Evolutionary conservation across 2,797 vertebrate species (phyloP).

Genomic region (Tenualosa ilisha): DNA sequence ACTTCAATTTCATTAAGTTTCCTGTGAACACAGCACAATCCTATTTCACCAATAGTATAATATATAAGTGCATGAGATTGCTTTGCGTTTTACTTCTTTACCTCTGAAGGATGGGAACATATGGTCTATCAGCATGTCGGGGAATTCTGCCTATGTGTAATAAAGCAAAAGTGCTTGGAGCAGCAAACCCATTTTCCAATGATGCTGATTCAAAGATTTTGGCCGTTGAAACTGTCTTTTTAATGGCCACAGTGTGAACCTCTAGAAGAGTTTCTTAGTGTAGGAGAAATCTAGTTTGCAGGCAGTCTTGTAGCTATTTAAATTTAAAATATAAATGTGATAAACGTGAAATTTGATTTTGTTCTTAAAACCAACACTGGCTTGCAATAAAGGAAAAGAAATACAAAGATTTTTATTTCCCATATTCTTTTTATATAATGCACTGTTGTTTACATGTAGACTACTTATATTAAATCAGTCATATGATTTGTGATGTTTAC

Average conservation of each 20-base stretch:
- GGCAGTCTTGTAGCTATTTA: background rate
- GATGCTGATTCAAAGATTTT: conserved; percentile 34
- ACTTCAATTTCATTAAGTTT: background rate
- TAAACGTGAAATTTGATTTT: background rate
- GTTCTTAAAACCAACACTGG: background rate
- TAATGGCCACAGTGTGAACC: background rate
- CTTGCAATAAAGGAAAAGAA: background rate
- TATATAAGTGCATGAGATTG: background rate
- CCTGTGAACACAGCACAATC: background rate
- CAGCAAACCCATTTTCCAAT: conserved; percentile 42
- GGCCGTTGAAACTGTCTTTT: background rate
- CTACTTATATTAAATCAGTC: background rate
- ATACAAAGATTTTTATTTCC: background rate
- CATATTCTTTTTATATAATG: background rate
- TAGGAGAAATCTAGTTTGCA: background rate
- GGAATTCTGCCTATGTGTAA: conserved; percentile 39
- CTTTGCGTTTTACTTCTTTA: conserved; percentile 19
- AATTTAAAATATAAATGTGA: background rate
- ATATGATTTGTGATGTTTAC: background rate
- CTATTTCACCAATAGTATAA: background rate
- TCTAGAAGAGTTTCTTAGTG: background rate
- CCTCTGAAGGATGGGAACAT: conserved; percentile 33
- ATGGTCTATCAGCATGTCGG: conserved; percentile 52
- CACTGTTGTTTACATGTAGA: background rate
- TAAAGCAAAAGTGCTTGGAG: conserved; percentile 45